phyloP scores from a whole-genome alignment of 2,113 vertebrate species.

The Oophaga pumilio region DNA sequence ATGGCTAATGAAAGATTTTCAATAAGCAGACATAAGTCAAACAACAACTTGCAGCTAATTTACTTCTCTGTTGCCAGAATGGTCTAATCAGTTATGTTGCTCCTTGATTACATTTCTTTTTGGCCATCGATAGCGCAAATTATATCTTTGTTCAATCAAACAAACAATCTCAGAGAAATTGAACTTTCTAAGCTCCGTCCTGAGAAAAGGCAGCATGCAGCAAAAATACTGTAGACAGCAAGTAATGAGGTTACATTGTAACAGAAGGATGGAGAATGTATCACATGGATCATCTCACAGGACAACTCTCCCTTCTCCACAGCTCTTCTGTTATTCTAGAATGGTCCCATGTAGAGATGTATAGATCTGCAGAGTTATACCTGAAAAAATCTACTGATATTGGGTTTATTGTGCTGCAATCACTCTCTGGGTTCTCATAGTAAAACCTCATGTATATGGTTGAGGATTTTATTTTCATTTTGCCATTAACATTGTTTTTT shows the following conservation, averaged over 20 bases:
- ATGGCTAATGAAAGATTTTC: slow-evolving; percentile 68
- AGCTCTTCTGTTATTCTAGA: background rate
- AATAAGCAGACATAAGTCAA: slow-evolving; percentile 64
- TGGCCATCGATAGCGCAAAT: slow-evolving; percentile 26
- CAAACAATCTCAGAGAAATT: slow-evolving; percentile 20
- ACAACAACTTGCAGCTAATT: slow-evolving; percentile 67
- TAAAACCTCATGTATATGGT: no score
- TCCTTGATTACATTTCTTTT: slow-evolving; percentile 61
- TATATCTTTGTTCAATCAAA: slow-evolving; percentile 44
- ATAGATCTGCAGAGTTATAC: background rate
- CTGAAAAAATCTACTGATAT: background rate
- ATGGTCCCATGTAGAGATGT: background rate
- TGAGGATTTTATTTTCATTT: no score
- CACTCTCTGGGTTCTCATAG: background rate
- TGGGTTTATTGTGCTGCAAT: background rate
- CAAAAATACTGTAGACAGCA: background rate
- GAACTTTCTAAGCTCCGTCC: background rate
- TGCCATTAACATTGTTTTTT: no score
- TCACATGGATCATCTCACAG: background rate
- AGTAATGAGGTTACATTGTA: background rate
- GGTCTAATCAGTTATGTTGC: slow-evolving; percentile 60
- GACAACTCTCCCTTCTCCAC: background rate
- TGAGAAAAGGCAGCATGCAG: background rate
- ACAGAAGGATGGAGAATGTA: no score
- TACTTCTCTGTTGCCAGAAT: slow-evolving; percentile 63